phyloP scores from a whole-genome alignment of 2,113 vertebrate species.

The Myotis lucifugus region DNA sequence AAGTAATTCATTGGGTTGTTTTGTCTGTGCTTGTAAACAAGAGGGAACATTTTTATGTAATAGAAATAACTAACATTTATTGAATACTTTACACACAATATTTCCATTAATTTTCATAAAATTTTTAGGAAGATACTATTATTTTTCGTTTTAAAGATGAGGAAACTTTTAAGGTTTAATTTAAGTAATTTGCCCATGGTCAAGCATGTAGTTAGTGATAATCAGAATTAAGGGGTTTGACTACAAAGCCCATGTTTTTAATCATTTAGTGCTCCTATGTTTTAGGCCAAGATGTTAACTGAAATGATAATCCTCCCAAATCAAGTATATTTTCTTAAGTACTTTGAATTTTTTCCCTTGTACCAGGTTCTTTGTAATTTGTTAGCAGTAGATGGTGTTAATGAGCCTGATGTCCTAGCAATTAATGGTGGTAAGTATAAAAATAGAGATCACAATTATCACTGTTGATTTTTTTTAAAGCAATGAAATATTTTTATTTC shows the following conservation, averaged over 20 bases:
- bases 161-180: conserved; percentile 14
- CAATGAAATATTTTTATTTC: conserved; percentile 52
- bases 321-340: conserved; percentile 32
- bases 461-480: neutral
- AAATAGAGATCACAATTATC: neutral
- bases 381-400: conserved; percentile 95
- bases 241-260: conserved; percentile 8
- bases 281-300: conserved; percentile 28
- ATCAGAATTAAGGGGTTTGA: neutral
- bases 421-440: conserved; percentile 94
- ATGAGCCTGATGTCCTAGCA: conserved; percentile 96
- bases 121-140: conserved; percentile 21
- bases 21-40: conserved; percentile 43
- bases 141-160: conserved; percentile 43
- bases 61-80: conserved; percentile 42
- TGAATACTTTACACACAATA: neutral
- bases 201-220: conserved; percentile 42
- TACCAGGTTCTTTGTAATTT: conserved; percentile 96
- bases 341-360: conserved; percentile 74
- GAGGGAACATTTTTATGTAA: conserved; percentile 20
- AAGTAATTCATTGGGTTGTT: conserved; percentile 18
- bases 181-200: conserved; percentile 3
- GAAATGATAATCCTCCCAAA: conserved; percentile 30
- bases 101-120: conserved; percentile 25
- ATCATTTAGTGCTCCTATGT: neutral